Evolutionary conservation across 2,113 vertebrate genomes (phyloP).

Genomic region (Fulica atra): DNA sequence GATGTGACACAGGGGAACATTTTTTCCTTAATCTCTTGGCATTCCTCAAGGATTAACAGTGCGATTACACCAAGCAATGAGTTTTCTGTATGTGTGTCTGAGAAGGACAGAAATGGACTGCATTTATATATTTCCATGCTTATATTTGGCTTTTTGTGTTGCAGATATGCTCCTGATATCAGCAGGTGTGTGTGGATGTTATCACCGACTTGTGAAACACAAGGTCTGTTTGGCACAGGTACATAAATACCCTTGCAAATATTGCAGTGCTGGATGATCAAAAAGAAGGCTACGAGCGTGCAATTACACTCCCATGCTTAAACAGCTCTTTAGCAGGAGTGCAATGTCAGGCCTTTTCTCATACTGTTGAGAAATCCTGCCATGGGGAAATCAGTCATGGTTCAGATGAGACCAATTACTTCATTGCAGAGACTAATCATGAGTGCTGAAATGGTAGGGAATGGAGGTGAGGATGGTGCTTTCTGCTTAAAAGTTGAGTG

Average conservation of each 20-base stretch:
- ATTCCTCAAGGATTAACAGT: neutral
- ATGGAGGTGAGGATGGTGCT: neutral
- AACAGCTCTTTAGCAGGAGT: neutral
- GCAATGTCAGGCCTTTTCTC: neutral
- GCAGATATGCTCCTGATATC: neutral
- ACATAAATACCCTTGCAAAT: neutral
- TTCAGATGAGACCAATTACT: constrained; percentile 47
- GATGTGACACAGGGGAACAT: neutral
- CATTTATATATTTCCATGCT: neutral
- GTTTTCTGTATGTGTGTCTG: neutral
- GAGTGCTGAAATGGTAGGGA: neutral
- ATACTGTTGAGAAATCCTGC: neutral
- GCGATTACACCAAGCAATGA: neutral
- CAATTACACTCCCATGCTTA: neutral
- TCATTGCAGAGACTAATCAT: neutral
- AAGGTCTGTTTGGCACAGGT: neutral
- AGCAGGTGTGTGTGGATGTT: neutral
- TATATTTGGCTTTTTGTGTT: neutral
- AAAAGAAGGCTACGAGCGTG: neutral
- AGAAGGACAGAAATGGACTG: neutral
- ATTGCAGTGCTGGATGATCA: neutral
- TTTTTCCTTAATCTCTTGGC: neutral
- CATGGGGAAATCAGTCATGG: constrained; percentile 7
- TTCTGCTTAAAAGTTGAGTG: neutral
- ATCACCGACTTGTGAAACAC: neutral